Evolutionary conservation across 2,888 invertebrate genomes (phyloP).

Genomic region (Apamea sordens): DNA sequence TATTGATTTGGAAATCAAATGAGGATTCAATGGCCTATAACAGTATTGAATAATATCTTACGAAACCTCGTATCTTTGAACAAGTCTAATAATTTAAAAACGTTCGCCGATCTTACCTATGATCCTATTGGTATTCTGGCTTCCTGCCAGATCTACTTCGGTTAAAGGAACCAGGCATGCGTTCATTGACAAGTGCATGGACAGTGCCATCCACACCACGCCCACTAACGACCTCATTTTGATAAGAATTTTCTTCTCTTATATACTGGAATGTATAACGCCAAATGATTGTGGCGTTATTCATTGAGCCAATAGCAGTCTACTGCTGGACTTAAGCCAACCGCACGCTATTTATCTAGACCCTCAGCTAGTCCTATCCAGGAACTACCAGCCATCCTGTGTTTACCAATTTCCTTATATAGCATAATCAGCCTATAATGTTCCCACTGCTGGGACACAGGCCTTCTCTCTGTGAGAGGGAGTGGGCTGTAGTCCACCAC

Average conservation of each 20-base stretch:
- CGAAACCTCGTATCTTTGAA: neutral
- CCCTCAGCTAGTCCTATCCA: neutral
- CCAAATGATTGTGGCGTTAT: conserved; percentile 18
- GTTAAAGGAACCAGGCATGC: conserved; percentile 40
- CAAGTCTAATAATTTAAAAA: conserved; percentile 17
- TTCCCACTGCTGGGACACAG: no score
- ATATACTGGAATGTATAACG: conserved; percentile 21
- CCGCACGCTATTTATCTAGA: neutral
- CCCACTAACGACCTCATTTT: conserved; percentile 46
- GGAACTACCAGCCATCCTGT: neutral
- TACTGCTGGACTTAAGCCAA: conserved; percentile 18
- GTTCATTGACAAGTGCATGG: conserved; percentile 60
- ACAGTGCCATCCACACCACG: conserved; percentile 41
- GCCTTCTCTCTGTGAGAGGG: no score
- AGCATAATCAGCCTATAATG: no score
- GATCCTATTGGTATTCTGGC: conserved; percentile 48
- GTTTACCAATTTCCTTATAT: neutral
- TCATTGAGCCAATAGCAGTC: neutral
- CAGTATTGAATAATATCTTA: neutral
- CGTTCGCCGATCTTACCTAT: conserved; percentile 10
- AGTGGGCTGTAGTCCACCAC: no score
- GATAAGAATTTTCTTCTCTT: conserved; percentile 13
- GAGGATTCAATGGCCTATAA: neutral
- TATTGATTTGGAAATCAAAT: neutral
- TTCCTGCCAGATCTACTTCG: conserved; percentile 35